Percentiles rank a stretch among this genome's conserved stretches.
These are phyloP conservation scores for Rugalucina vietnamica DNA, from an alignment of 2,888 invertebrate genomes.

Conservation along the genomic window DNA sequence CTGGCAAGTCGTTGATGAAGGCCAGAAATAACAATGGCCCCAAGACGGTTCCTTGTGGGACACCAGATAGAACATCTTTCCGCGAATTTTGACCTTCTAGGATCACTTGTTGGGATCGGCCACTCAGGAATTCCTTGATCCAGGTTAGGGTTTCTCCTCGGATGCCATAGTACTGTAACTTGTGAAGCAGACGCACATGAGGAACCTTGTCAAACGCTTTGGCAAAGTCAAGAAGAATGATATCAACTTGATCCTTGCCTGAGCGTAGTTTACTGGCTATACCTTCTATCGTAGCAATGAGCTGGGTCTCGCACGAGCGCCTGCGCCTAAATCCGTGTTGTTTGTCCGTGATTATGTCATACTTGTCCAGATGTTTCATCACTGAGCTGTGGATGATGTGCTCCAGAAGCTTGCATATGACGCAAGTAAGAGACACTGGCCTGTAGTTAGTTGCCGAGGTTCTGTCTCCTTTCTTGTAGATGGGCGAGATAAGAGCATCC, in stretches of 20 bases:
- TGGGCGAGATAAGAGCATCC: constrained; percentile 28
- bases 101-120: not conserved
- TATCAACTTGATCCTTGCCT: not conserved
- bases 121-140: not conserved
- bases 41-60: not conserved
- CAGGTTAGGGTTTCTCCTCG: not conserved
- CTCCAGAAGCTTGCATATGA: constrained; percentile 55
- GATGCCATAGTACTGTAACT: not conserved
- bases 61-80: not conserved
- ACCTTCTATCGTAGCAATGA: not conserved
- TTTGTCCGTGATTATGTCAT: constrained; percentile 28
- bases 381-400: constrained; percentile 47
- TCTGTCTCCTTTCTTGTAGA: constrained; percentile 42
- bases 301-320: constrained; percentile 30
- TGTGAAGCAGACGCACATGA: not conserved
- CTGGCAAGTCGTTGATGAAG: not conserved
- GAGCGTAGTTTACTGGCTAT: not conserved
- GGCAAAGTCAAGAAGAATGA: not conserved
- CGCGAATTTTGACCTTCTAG: too few species aligned
- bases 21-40: not conserved
- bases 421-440: constrained; percentile 53
- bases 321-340: constrained; percentile 39
- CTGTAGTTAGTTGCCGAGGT: constrained; percentile 47
- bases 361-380: constrained; percentile 24
- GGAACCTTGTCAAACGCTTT: constrained; percentile 8